Percentiles rank a stretch among this genome's conserved stretches.
Evolutionary conservation across 1,140 invertebrate species (phyloP).

Genomic region (Dendrolimus punctatus): DNA sequence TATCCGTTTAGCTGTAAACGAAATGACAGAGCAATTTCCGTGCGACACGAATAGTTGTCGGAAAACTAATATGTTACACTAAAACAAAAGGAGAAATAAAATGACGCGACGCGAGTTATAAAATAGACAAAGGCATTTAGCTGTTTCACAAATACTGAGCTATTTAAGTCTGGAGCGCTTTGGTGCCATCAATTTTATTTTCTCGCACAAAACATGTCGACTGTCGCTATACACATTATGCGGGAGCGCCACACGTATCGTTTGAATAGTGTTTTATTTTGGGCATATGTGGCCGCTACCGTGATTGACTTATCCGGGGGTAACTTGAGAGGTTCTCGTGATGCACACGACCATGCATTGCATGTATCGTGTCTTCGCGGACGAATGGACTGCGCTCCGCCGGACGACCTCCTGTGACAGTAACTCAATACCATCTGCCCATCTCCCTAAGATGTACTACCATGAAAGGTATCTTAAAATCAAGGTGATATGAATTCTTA

Average conservation of each 20-base stretch:
- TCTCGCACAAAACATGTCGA: slow-evolving; percentile 70
- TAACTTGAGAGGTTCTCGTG: slow-evolving; percentile 66
- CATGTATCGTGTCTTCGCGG: too few relatives aligned
- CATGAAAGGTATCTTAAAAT: slow-evolving; percentile 50
- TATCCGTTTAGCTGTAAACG: slow-evolving; percentile 22
- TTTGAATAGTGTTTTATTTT: slow-evolving; percentile 65
- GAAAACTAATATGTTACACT: slow-evolving; percentile 55
- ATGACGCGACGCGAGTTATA: slow-evolving; percentile 50
- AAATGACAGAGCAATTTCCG: slow-evolving; percentile 49
- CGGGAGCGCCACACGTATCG: slow-evolving; percentile 64
- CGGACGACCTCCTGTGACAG: slow-evolving; percentile 22
- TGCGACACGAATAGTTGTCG: slow-evolving; percentile 33
- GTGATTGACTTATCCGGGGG: slow-evolving; percentile 71
- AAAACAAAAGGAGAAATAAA: slow-evolving; percentile 41
- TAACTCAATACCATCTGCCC: slow-evolving; percentile 43
- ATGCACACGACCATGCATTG: slow-evolving; percentile 10
- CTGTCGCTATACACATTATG: slow-evolving; percentile 67
- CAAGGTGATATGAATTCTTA: slow-evolving; percentile 8
- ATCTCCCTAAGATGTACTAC: background rate
- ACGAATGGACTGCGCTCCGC: background rate
- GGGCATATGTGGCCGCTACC: slow-evolving; percentile 56
- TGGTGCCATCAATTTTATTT: slow-evolving; percentile 70
- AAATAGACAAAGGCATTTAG: slow-evolving; percentile 69
- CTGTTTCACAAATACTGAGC: slow-evolving; percentile 51
- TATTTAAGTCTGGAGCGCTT: slow-evolving; percentile 65